phyloP scores from a whole-genome alignment of 2,113 vertebrate species.

The Trachemys scripta region DNA sequence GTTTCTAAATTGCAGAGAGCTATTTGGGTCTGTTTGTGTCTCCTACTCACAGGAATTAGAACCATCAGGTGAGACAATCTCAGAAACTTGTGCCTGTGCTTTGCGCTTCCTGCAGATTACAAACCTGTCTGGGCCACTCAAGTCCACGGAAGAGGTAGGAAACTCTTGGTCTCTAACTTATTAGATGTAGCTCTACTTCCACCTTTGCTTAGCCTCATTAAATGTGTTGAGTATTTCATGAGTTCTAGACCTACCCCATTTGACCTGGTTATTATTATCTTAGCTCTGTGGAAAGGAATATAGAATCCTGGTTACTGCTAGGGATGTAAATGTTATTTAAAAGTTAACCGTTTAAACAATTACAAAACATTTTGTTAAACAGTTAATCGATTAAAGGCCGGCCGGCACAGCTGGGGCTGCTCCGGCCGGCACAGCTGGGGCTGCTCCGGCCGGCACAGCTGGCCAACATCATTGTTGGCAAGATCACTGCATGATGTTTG shows the following conservation, averaged over 20 bases:
- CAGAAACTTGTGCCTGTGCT: not conserved
- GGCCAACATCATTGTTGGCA: not conserved
- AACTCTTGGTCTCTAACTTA: not conserved
- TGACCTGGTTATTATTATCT: not conserved
- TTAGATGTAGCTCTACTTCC: not conserved
- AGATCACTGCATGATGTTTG: not conserved
- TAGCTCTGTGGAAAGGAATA: not conserved
- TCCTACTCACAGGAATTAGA: not conserved
- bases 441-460: too few species aligned
- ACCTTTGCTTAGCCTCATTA: not conserved
- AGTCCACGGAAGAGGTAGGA: not conserved
- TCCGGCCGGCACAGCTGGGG: too few species aligned
- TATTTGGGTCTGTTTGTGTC: not conserved
- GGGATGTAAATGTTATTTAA: too few species aligned
- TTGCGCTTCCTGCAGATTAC: not conserved
- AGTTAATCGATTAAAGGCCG: too few species aligned
- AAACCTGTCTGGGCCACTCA: not conserved
- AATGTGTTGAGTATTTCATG: not conserved
- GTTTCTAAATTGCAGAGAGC: not conserved
- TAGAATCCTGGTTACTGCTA: not conserved
- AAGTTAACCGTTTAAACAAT: not conserved
- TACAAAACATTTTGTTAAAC: too few species aligned
- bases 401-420: too few species aligned
- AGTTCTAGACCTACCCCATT: slow-evolving; percentile 1
- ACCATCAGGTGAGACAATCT: not conserved